These are phyloP conservation scores for Aphrocallistes beatrix DNA, from an alignment of 37 sponge, comb jelly and placozoan genomes.

Conservation along the genomic window DNA sequence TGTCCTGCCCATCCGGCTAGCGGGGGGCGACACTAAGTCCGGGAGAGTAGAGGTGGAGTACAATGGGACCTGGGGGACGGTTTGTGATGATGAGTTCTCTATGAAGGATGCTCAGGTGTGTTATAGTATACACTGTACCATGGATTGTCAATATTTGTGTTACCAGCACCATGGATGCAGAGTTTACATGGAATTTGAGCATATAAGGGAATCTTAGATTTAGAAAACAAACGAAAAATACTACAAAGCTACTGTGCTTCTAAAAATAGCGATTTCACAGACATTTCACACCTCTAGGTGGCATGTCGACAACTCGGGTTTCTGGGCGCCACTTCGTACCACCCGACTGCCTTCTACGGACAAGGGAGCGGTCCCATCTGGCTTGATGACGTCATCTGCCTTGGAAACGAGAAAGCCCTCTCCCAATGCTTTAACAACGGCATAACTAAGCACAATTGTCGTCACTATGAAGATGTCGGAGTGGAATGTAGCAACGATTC, in stretches of 20 bases:
- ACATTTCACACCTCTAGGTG: background rate
- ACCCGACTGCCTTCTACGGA: background rate
- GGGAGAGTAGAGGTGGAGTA: background rate
- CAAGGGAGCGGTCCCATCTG: background rate
- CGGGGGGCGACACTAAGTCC: background rate
- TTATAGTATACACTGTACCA: background rate
- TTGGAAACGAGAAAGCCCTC: background rate
- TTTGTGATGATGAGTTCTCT: background rate
- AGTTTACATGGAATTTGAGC: no score
- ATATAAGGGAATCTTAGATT: no score
- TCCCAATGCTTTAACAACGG: background rate
- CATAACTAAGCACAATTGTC: background rate
- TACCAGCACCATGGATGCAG: no score
- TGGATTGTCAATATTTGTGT: background rate
- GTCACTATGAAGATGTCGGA: background rate
- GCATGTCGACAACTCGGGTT: background rate
- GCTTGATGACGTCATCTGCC: background rate
- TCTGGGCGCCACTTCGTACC: background rate
- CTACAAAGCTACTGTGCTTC: no score
- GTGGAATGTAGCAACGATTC: background rate
- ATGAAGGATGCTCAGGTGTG: background rate
- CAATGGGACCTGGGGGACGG: background rate
- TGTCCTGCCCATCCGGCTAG: background rate
- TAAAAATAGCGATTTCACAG: no score
- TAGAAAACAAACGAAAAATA: no score